Evolutionary conservation across 2,113 vertebrate genomes (phyloP), one percentile per base, ranked within the genome.

Genomic region (Myiozetetes cayanensis): DNA sequence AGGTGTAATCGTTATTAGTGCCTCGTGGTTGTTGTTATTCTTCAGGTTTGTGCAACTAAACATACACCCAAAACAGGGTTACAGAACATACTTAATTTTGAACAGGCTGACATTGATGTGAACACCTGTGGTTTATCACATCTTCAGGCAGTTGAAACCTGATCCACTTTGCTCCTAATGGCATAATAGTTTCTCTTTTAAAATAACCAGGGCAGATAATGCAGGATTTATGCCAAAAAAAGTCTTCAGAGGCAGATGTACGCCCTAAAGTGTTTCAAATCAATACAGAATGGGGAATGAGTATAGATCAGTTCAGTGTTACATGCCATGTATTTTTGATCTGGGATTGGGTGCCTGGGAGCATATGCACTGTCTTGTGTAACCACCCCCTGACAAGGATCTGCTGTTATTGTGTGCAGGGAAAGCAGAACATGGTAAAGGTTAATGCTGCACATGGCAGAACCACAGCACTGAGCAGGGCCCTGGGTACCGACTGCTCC

Each of bases 351-450:
- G 80, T 92, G 86, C 89, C 55, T 93, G 50, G 61, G 55, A 96
- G 59, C 76, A 47, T 90, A 92, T 81, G 93, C 61, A 81, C 65
- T 0, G 1, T 39, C 86, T 95, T 89, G 39, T 74, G 65, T 46
- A 94, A 75, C 95, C 93, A 89, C 89, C 96, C 86, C 83, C 93
- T 88, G 93, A 96, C 68, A 90, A 89, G 52, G 89, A 86, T 95
- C 89, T 92, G 85, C 90, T 95, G 94, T 94, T 94, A 15, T 74
- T 76, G 76, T 80, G 35, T 56, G 56, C 79, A 77, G 55, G 72
- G 80, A 88, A 88, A 96, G 90, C 72, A 84, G 94, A 96, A 88
- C 72, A 28, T 52, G 83, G 73, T 84, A 90, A 95, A 97, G 92
- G 94, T 96, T 95, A 90, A n/a, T 47, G 52, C 85, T 92, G 87